Percentiles rank a stretch among this genome's conserved stretches.
These are phyloP conservation scores for Chloroceryle inda DNA, from an alignment of 2,797 vertebrate species.

Conservation along the genomic window DNA sequence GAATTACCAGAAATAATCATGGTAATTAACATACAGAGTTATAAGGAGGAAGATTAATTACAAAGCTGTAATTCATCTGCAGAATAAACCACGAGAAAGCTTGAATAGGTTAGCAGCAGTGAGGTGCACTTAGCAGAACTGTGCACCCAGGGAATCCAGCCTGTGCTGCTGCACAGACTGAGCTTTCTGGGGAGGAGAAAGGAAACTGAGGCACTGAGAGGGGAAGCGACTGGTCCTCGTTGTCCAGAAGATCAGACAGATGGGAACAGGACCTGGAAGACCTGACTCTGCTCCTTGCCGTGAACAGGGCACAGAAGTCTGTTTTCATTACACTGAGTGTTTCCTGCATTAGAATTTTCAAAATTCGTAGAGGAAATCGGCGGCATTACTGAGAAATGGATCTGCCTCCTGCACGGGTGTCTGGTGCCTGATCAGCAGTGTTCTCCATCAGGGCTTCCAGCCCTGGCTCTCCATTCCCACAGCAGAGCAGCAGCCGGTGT, in stretches of 20 bases:
- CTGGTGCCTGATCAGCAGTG: background rate
- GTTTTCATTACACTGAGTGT: background rate
- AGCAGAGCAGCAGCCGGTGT: background rate
- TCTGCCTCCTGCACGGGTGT: background rate
- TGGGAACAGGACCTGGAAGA: background rate
- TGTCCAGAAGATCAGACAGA: background rate
- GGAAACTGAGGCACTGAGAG: background rate
- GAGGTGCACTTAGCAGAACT: background rate
- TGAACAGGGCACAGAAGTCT: background rate
- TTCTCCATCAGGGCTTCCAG: background rate
- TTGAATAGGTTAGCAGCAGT: background rate
- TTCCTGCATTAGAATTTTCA: background rate
- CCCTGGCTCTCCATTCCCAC: rapidly evolving
- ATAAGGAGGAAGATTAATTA: conserved; percentile 68
- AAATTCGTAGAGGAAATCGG: rapidly evolving
- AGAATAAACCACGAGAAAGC: background rate
- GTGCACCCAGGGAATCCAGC: background rate
- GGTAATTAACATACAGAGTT: conserved; percentile 66
- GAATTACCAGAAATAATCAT: conserved; percentile 68
- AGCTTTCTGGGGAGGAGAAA: background rate
- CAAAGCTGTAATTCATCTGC: conserved; percentile 46
- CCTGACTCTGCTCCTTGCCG: background rate
- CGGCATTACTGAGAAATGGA: background rate
- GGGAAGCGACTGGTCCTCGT: background rate
- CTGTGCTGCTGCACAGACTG: background rate